Evolutionary conservation across 2,797 vertebrate genomes (phyloP), one percentile per base, ranked within the genome.

Genomic region (Poeciliopsis presidionis): DNA sequence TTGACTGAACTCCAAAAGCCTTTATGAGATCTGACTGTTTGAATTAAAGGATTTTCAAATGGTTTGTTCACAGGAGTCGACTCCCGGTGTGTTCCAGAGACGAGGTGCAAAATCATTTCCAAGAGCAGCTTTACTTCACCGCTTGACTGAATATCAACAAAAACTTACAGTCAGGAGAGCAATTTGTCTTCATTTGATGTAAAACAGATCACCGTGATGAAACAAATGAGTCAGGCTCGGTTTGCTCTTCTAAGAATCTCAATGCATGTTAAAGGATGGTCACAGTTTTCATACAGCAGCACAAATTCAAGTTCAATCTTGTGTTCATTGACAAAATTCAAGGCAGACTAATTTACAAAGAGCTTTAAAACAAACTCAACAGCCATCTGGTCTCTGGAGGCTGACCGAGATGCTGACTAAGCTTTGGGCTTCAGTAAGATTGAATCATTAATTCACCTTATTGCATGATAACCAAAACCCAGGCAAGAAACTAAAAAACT

Each of bases 71-170:
- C 25, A 51, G n/a, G 46, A 72, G 70, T 63, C 5, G 6, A 76
- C 57, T 25, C 36, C 46, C n/a, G 57, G 59, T 33, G 51, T 41
- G 43, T 9, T 63, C 43, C 55, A 75, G 55, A 43, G 18, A 47
- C 4, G 45, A 39, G 41, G 43, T 1, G 36, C n/a, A 36, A 43
- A 67, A 36, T n/a, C 6, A 72, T 57, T 77, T 77, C 72, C 30
- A 47, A 72, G 36, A 78, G 46, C 69, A n/a, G 39, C 22, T 77
- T 59, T 20, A 25, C n/a, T 71, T 36, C 20, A 28, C 25, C 7
- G 70, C 43, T 30, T 57, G 8, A 46, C 41, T n/a, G 53, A 59
- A 43, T 39, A 55, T 70, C 63, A 77, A 61, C 73, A 45, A 59
- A 59, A 16, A 45, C 43, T 14, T 16, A 4, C 41, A 75, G 20